These are phyloP conservation scores for Osmoderma eremita DNA, from an alignment of 2,888 invertebrate species.

Conservation along the genomic window DNA sequence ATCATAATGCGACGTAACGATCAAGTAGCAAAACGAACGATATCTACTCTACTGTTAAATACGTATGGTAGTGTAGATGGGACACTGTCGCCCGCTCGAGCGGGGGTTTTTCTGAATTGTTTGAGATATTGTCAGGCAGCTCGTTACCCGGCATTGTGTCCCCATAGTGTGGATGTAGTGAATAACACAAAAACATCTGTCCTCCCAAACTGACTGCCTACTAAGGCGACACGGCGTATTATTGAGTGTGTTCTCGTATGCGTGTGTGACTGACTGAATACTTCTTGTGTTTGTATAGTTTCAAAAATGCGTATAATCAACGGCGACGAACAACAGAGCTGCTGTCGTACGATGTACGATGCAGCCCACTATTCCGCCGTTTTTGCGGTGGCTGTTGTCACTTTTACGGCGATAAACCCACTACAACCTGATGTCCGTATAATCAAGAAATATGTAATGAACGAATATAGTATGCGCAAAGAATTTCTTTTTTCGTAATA, in stretches of 20 bases:
- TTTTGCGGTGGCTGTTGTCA: too few species aligned
- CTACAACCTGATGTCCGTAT: too few species aligned
- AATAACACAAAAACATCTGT: slow-evolving; percentile 32
- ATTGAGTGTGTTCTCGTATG: slow-evolving; percentile 3
- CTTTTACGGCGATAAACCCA: too few species aligned
- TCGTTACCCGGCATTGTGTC: slow-evolving; percentile 29
- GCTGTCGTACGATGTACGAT: too few species aligned
- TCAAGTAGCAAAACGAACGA: slow-evolving; percentile 26
- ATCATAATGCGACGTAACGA: slow-evolving; percentile 33
- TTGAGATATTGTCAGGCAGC: slow-evolving; percentile 42
- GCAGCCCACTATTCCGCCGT: too few species aligned
- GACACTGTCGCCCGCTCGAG: background rate
- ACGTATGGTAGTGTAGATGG: background rate
- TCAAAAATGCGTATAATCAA: slow-evolving; percentile 32
- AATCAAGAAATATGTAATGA: too few species aligned
- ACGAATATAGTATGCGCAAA: too few species aligned
- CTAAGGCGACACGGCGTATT: slow-evolving; percentile 2
- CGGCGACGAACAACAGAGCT: background rate
- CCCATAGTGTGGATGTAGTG: too few species aligned
- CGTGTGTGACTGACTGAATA: background rate
- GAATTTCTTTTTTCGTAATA: too few species aligned
- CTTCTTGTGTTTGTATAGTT: background rate
- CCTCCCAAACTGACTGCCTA: slow-evolving; percentile 31
- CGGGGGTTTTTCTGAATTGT: slow-evolving; percentile 40
- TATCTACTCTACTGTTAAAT: slow-evolving; percentile 2